Evolutionary conservation across 2,797 vertebrate genomes (phyloP).

Genomic region (Myotis pilosus): DNA sequence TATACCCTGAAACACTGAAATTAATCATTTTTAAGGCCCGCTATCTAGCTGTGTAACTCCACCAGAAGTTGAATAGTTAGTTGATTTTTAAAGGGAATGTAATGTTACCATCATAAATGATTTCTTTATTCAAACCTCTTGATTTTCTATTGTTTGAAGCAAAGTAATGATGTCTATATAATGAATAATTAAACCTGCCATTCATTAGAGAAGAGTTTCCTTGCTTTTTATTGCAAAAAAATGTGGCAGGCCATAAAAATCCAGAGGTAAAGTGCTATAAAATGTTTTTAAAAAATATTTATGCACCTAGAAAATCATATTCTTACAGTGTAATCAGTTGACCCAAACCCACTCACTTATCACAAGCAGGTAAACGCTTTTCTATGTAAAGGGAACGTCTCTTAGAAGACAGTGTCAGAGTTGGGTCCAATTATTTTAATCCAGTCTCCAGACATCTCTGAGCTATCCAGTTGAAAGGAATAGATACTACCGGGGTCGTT

Average conservation of each 20-base stretch:
- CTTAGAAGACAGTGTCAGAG: neutral
- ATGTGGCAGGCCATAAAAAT: slow-evolving; percentile 48
- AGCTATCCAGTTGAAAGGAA: neutral
- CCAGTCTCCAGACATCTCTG: neutral
- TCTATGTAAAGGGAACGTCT: neutral
- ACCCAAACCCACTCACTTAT: neutral
- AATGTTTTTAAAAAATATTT: neutral
- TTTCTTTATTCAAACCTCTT: slow-evolving; percentile 39
- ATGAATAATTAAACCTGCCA: slow-evolving; percentile 1
- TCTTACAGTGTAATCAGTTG: neutral
- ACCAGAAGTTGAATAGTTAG: neutral
- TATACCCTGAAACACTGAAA: slow-evolving; percentile 4
- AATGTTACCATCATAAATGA: slow-evolving; percentile 58
- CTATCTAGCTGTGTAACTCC: slow-evolving; percentile 2
- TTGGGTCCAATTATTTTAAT: neutral
- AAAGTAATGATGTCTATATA: slow-evolving; percentile 46
- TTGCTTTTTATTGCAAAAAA: slow-evolving; percentile 56
- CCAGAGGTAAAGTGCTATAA: neutral
- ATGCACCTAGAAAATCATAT: neutral
- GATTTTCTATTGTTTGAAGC: slow-evolving; percentile 60
- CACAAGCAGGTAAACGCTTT: neutral
- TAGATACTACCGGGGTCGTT: neutral
- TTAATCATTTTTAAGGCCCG: neutral
- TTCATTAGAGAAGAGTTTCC: slow-evolving; percentile 18
- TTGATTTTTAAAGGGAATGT: slow-evolving; percentile 54